A percentile compares a stretch with the other conserved stretches of the same genome.
These are phyloP conservation scores for Scopus umbretta DNA, from an alignment of 2,113 vertebrate genomes.

Conservation along the genomic window DNA sequence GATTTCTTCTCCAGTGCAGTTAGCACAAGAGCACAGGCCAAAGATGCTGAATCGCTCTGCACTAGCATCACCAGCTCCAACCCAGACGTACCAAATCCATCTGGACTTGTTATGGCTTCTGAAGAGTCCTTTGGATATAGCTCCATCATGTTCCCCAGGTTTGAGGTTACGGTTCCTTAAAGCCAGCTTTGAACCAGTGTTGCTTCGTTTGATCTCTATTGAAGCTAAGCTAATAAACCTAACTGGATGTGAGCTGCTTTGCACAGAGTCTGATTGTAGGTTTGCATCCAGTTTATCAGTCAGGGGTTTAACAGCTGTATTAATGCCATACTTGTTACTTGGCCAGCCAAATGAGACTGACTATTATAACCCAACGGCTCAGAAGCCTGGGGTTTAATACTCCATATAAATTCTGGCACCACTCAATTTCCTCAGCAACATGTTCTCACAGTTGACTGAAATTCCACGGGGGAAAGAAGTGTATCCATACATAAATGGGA, in stretches of 20 bases:
- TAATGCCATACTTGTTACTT: not conserved
- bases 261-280: not conserved
- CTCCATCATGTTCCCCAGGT: not conserved
- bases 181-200: not conserved
- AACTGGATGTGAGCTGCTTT: not conserved
- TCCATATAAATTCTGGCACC: not conserved
- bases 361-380: not conserved
- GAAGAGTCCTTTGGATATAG: not conserved
- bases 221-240: not conserved
- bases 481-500: not conserved
- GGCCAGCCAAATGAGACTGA: not conserved
- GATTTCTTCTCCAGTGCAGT: not conserved
- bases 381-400: slow-evolving; percentile 6
- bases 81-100: not conserved
- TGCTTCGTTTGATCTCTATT: not conserved
- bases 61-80: not conserved
- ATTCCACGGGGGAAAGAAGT: not conserved
- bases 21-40: not conserved
- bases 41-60: not conserved
- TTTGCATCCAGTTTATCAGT: not conserved
- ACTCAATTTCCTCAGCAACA: not conserved
- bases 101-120: not conserved
- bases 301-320: not conserved
- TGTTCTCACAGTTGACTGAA: not conserved
- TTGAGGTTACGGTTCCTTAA: not conserved